A percentile compares a stretch with the other conserved stretches of the same genome.
Evolutionary conservation across 1,140 invertebrate genomes (phyloP).

Genomic region (Physella acuta): DNA sequence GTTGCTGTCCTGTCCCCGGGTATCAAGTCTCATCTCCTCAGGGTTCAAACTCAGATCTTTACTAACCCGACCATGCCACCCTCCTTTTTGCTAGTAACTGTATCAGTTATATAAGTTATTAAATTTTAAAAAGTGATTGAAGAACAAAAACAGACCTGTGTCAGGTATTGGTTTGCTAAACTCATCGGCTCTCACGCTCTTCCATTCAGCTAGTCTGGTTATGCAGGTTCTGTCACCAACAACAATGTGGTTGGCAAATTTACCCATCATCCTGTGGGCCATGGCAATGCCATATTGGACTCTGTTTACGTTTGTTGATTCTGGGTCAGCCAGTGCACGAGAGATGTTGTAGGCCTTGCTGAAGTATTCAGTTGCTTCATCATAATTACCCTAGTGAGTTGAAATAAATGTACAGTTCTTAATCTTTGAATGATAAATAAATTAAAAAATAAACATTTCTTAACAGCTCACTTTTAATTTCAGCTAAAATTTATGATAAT

Average conservation of each 20-base stretch:
- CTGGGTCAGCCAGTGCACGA: slow-evolving; percentile 45
- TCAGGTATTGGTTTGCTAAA: slow-evolving; percentile 51
- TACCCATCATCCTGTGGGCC: slow-evolving; percentile 53
- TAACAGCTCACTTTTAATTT: too few relatives aligned
- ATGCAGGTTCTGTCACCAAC: slow-evolving; percentile 36
- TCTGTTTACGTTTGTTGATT: slow-evolving; percentile 49
- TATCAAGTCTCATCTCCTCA: too few relatives aligned
- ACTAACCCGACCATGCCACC: too few relatives aligned
- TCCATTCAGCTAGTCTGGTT: slow-evolving; percentile 53
- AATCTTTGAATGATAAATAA: too few relatives aligned
- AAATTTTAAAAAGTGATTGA: too few relatives aligned
- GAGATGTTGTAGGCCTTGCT: slow-evolving; percentile 58
- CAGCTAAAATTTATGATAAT: too few relatives aligned
- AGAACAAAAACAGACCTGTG: too few relatives aligned
- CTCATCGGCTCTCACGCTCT: slow-evolving; percentile 50
- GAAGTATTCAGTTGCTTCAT: slow-evolving; percentile 58
- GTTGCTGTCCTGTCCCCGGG: too few relatives aligned
- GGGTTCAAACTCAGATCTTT: too few relatives aligned
- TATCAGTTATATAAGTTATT: too few relatives aligned
- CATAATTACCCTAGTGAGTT: slow-evolving; percentile 51
- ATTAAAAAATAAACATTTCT: too few relatives aligned
- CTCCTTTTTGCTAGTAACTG: too few relatives aligned
- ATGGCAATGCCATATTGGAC: slow-evolving; percentile 56
- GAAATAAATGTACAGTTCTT: slow-evolving; percentile 9
- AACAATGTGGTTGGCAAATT: slow-evolving; percentile 43